Base-by-base conservation (phyloP, 92 coral and sea anemone species). In the Metridium senile region DNA sequence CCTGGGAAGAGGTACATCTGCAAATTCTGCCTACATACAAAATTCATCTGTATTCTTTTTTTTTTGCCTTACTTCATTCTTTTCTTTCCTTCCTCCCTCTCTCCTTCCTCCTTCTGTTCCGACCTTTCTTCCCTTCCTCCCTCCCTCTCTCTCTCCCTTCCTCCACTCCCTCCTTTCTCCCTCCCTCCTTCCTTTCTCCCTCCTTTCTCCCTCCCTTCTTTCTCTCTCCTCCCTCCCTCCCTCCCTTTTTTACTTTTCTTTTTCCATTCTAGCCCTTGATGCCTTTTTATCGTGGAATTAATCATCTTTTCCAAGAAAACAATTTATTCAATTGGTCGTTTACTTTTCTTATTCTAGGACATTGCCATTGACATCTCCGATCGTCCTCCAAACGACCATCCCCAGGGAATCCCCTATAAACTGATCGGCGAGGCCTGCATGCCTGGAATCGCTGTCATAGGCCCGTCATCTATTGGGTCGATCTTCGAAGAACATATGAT, bases 351-450 rank as follows among this genome's bases (percentile, higher is more conserved):
- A 18, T 70, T 28, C 11, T 73, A 95, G 99, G 89, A 81, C 76
- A 81, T 90, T 53, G 99, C 97, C 58, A 96, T 96, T 21, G 99
- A 96, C 74, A 89, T 96, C 87, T 92, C 99, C 20, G 99, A 96
- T 74, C 97, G 99, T 26, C 88, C 85, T 9, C 99, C 99, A 3
- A 65, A 81, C 2, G 97, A 96, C 61, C 87, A 88, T 26, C 99
- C 99, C 70, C 99, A 89, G 81, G 99, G 99, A 77, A 96, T 96
- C 85, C 99, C 99, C 32, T 96, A 96, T 81, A 96, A 84, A 62
- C 82, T 96, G 81, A 92, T 96, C 29, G 97, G 99, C 43, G 99
- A 96, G 75, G 92, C 97, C 18, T 90, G 97, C 69, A 73, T 96
- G 29, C 99, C 99, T 11, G 96, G 97, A 18, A 96, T 96, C 83